A percentile compares a stretch with the other conserved stretches of the same genome.
These are phyloP conservation scores for Xestobium rufovillosum DNA, from an alignment of 2,888 invertebrate genomes.

Conservation along the genomic window DNA sequence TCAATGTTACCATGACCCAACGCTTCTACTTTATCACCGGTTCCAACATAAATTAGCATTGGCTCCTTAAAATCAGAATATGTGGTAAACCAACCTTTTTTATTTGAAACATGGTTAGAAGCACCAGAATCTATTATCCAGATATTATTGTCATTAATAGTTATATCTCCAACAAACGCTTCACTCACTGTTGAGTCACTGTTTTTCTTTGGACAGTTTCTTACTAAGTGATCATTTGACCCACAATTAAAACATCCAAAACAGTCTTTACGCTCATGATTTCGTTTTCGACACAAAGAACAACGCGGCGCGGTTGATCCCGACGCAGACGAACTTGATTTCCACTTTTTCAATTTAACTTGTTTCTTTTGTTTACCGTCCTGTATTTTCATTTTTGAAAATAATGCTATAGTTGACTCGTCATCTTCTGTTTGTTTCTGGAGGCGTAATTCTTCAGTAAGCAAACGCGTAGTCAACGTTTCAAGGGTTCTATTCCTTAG, in stretches of 20 bases:
- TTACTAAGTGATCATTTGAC: constrained; percentile 11
- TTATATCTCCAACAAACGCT: too few species aligned
- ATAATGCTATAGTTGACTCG: too few species aligned
- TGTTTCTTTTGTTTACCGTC: constrained; percentile 1
- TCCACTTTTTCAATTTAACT: too few species aligned
- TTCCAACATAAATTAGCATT: constrained; percentile 11
- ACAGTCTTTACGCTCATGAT: constrained; percentile 18
- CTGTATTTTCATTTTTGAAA: too few species aligned
- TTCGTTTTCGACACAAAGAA: constrained; percentile 17
- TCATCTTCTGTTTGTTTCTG: too few species aligned
- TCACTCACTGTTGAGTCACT: too few species aligned
- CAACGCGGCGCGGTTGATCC: too few species aligned
- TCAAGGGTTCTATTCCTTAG: constrained; percentile 7
- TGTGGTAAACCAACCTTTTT: constrained; percentile 14
- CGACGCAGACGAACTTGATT: constrained; percentile 3
- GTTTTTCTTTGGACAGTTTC: constrained; percentile 8
- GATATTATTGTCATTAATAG: too few species aligned
- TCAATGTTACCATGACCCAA: constrained; percentile 11
- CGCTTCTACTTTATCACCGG: constrained; percentile 7
- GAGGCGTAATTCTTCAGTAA: constrained; percentile 10
- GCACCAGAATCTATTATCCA: constrained; percentile 19
- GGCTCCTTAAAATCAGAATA: constrained; percentile 12
- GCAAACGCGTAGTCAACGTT: constrained; percentile 12
- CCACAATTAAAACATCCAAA: constrained; percentile 15
- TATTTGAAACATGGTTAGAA: constrained; percentile 19